A percentile compares a stretch with the other conserved stretches of the same genome.
phyloP scores from a whole-genome alignment of 2,113 vertebrate genomes.

The Tragulus kanchil region DNA sequence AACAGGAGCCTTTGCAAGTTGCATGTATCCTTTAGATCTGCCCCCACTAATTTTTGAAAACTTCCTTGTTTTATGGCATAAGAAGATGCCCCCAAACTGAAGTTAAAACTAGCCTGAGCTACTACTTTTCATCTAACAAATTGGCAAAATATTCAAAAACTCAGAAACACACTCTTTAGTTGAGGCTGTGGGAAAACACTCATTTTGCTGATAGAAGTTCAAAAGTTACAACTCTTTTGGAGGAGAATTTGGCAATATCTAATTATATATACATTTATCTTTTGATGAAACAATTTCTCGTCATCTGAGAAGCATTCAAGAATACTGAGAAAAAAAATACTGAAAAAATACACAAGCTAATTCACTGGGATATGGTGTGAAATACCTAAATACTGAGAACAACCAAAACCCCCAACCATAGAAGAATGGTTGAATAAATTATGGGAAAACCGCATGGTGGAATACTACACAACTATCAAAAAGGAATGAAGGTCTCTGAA shows the following conservation, averaged over 20 bases:
- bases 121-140: slow-evolving; percentile 6
- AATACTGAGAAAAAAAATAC: background rate
- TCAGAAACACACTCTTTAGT: background rate
- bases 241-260: slow-evolving; percentile 15
- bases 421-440: slow-evolving; percentile 14
- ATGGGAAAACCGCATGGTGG: background rate
- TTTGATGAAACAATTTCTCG: background rate
- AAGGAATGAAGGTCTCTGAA: background rate
- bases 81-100: background rate
- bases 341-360: background rate
- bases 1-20: background rate
- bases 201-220: slow-evolving; percentile 1
- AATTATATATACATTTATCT: slow-evolving; percentile 2
- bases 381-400: slow-evolving; percentile 23
- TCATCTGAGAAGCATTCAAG: slow-evolving; percentile 14
- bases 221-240: slow-evolving; percentile 19
- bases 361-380: background rate
- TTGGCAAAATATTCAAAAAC: slow-evolving; percentile 12
- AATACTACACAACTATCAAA: background rate
- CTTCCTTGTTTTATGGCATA: background rate
- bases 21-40: background rate
- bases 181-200: background rate
- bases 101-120: slow-evolving; percentile 48
- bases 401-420: background rate
- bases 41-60: slow-evolving; percentile 29